phyloP scores from a whole-genome alignment of 2,797 vertebrate species.

The Australoheros facetus region DNA sequence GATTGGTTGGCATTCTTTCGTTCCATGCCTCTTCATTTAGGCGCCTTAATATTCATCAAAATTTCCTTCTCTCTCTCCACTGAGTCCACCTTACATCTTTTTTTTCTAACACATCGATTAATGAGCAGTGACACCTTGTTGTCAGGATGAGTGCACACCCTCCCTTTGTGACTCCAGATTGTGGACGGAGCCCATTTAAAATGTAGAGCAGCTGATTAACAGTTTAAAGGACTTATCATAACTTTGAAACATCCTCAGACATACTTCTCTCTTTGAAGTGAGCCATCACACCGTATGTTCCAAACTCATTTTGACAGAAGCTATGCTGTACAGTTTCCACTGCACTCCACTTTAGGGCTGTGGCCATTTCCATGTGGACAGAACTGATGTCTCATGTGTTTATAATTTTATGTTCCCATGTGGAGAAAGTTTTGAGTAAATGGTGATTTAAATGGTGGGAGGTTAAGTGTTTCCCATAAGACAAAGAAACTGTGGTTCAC shows the following conservation, averaged over 20 bases:
- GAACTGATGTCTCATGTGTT: background rate
- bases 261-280: constrained; percentile 25
- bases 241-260: constrained; percentile 29
- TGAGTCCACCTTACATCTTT: background rate
- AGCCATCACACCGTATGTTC: constrained; percentile 9
- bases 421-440: background rate
- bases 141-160: constrained; percentile 45
- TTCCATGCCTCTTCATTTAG: background rate
- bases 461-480: background rate
- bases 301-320: constrained; percentile 22
- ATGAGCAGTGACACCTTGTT: constrained; percentile 41
- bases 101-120: constrained; percentile 16
- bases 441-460: background rate
- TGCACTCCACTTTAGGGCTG: constrained; percentile 1
- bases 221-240: constrained; percentile 40
- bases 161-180: constrained; percentile 50
- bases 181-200: constrained; percentile 39
- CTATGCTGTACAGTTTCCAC: background rate
- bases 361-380: background rate
- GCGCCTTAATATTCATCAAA: constrained; percentile 1
- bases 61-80: constrained; percentile 4
- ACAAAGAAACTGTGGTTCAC: background rate
- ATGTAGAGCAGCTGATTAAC: constrained; percentile 45
- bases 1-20: background rate
- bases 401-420: background rate